Evolutionary conservation across 2,797 vertebrate species (phyloP).

Genomic region (Xiphorhynchus erythropygius): DNA sequence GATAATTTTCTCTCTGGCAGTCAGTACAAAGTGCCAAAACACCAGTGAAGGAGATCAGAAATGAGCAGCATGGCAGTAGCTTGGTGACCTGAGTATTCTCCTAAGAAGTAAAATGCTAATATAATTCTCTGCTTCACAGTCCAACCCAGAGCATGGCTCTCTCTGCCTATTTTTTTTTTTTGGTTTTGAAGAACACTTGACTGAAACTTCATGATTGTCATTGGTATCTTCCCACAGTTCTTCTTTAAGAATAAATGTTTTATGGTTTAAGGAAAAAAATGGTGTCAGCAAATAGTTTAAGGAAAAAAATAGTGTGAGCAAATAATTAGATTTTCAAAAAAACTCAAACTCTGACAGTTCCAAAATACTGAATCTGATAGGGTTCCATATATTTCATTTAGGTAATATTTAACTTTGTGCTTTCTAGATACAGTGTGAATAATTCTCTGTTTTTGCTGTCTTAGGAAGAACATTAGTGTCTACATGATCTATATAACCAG

Average conservation of each 20-base stretch:
- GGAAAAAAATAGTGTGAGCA: not conserved
- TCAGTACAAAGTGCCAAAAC: not conserved
- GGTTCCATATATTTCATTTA: not conserved
- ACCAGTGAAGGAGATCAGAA: not conserved
- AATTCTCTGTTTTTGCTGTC: conserved; percentile 5
- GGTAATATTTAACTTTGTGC: not conserved
- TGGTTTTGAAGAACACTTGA: not conserved
- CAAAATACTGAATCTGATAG: not conserved
- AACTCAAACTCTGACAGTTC: not conserved
- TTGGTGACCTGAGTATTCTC: not conserved
- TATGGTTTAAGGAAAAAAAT: not conserved
- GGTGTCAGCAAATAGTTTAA: not conserved
- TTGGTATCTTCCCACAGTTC: not conserved
- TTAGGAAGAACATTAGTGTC: not conserved
- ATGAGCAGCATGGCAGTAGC: not conserved
- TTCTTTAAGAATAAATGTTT: not conserved
- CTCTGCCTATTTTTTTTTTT: not conserved
- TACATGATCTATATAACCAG: conserved; percentile 49
- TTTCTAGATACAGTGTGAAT: not conserved
- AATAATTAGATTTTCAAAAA: not conserved
- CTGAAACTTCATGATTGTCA: not conserved
- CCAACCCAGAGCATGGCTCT: not conserved
- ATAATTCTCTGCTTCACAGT: not conserved
- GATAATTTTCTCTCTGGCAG: not conserved
- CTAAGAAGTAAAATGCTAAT: not conserved